A percentile compares a stretch with the other conserved stretches of the same genome.
Conservation (phyloP, 1,140 invertebrate genomes). For the Ephestia elutella region DNA sequence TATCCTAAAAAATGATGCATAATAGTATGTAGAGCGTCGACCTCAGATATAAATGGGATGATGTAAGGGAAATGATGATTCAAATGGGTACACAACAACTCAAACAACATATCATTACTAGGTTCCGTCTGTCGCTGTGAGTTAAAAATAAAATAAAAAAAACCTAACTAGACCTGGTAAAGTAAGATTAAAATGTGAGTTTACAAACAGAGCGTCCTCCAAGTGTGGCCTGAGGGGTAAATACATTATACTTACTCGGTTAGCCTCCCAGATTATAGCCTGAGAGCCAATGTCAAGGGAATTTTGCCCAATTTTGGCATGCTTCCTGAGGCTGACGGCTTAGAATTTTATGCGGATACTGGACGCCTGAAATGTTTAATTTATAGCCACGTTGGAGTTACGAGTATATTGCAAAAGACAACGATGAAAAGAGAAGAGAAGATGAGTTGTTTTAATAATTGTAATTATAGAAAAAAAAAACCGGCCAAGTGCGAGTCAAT, state of each 20-base stretch:
- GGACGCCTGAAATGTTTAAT: not conserved
- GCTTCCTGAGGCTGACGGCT: not conserved
- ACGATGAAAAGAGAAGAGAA: not conserved
- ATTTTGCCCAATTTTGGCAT: constrained; percentile 3
- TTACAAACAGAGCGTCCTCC: not conserved
- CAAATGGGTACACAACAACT: too few relatives aligned
- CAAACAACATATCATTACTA: too few relatives aligned
- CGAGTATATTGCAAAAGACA: not conserved
- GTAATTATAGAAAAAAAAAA: too few relatives aligned
- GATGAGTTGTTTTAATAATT: not conserved
- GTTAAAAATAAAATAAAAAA: too few relatives aligned
- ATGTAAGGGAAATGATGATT: too few relatives aligned
- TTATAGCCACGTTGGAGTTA: not conserved
- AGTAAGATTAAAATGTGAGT: not conserved
- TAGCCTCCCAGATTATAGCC: not conserved
- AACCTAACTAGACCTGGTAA: not conserved
- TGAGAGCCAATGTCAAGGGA: not conserved
- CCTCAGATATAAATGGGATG: too few relatives aligned
- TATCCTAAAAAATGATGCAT: too few relatives aligned
- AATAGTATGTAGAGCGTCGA: too few relatives aligned
- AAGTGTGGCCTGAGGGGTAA: not conserved
- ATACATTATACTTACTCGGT: not conserved
- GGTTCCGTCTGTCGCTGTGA: too few relatives aligned
- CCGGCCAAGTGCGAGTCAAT: too few relatives aligned
- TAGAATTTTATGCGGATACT: not conserved